A percentile compares a stretch with the other conserved stretches of the same genome.
Conservation (phyloP, 2,797 vertebrate genomes). For the Protonibea diacanthus region DNA sequence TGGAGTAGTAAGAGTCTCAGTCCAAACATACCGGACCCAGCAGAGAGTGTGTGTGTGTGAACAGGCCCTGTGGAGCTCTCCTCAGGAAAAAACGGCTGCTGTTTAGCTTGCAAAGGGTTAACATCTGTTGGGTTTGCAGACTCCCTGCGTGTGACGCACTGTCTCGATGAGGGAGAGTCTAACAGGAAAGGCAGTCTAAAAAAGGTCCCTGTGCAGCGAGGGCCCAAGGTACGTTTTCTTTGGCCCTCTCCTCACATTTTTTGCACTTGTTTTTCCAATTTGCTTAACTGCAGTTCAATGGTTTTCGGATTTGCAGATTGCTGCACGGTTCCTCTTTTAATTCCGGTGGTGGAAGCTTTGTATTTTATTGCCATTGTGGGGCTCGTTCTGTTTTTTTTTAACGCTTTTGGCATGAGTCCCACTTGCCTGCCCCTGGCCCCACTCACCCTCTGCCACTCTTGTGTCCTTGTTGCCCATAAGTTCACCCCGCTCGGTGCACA, state of each 20-base stretch:
- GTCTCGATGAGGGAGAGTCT: slow-evolving; percentile 85
- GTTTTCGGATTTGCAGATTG: slow-evolving; percentile 82
- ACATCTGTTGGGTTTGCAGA: slow-evolving; percentile 75
- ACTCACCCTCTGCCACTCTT: slow-evolving; percentile 47
- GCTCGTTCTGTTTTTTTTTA: slow-evolving; percentile 45
- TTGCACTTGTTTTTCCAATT: slow-evolving; percentile 87
- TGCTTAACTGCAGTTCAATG: slow-evolving; percentile 82
- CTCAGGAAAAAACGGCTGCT: slow-evolving; percentile 59
- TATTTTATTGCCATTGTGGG: slow-evolving; percentile 70
- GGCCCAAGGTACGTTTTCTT: slow-evolving; percentile 86
- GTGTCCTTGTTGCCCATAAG: slow-evolving; percentile 52
- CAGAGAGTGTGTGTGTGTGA: slow-evolving; percentile 67
- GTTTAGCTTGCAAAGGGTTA: slow-evolving; percentile 80
- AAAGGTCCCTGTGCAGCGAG: slow-evolving; percentile 82
- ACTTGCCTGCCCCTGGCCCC: slow-evolving; percentile 44
- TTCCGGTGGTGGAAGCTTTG: slow-evolving; percentile 68
- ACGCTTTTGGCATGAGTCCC: slow-evolving; percentile 56
- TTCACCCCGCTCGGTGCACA: slow-evolving; percentile 52
- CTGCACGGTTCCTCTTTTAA: slow-evolving; percentile 73
- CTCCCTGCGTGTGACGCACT: slow-evolving; percentile 84
- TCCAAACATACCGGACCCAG: slow-evolving; percentile 69
- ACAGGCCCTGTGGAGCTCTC: slow-evolving; percentile 66
- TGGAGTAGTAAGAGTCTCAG: slow-evolving; percentile 64
- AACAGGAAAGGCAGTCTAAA: slow-evolving; percentile 87
- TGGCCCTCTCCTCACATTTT: slow-evolving; percentile 84